Conservation (phyloP, 2,113 vertebrate genomes). For the Mus musculus region DNA sequence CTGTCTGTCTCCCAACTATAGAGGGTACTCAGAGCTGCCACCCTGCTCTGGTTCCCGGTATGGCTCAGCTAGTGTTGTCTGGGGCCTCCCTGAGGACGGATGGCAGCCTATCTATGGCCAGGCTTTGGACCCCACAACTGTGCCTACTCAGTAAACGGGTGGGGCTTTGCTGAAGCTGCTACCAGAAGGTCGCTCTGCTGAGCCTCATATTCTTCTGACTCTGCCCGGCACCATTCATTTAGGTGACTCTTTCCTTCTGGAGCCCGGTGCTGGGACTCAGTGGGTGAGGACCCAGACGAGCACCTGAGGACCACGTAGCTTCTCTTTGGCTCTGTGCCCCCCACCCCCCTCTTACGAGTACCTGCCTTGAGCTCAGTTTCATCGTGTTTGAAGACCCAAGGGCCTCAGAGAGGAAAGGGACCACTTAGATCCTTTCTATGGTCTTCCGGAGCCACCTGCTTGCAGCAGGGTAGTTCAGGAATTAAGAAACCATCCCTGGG, state of each 20-base stretch:
- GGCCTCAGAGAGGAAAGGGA: background rate
- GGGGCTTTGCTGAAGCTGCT: background rate
- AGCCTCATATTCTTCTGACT: background rate
- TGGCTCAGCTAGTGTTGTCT: background rate
- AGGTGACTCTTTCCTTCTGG: background rate
- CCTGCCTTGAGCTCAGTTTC: background rate
- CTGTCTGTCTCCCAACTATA: background rate
- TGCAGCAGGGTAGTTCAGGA: background rate
- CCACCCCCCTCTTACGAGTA: background rate
- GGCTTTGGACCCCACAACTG: background rate
- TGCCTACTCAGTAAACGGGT: background rate
- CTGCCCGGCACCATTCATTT: background rate
- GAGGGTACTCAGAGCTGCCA: background rate
- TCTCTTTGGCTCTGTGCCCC: background rate
- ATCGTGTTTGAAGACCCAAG: background rate
- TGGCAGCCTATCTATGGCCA: rapidly evolving
- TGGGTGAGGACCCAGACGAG: too few relatives aligned
- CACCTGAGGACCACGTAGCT: rapidly evolving
- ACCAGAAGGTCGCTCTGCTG: rapidly evolving
- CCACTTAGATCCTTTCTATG: background rate
- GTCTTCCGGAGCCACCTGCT: background rate
- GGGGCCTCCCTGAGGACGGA: background rate
- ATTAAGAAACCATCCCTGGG: background rate
- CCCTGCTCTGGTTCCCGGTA: background rate
- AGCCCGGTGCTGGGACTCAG: background rate